Evolutionary conservation across 1,140 invertebrate species (phyloP).

Genomic region (Helicoverpa armigera): DNA sequence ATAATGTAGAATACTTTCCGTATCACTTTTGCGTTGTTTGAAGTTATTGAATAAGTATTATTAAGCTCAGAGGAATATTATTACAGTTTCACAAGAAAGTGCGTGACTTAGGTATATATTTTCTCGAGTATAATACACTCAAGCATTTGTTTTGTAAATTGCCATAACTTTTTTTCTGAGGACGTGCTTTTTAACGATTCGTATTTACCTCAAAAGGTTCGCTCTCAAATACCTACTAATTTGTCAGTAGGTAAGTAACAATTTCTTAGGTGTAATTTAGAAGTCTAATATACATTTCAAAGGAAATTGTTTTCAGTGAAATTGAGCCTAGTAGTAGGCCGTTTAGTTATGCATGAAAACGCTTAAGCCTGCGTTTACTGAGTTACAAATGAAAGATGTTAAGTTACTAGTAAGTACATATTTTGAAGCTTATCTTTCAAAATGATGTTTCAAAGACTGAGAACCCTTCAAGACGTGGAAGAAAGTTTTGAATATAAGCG

Average conservation of each 20-base stretch:
- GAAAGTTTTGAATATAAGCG: too few relatives aligned
- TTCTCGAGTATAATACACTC: neutral
- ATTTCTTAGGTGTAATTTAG: neutral
- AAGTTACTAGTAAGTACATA: too few relatives aligned
- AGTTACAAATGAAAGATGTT: too few relatives aligned
- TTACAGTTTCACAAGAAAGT: conserved; percentile 5
- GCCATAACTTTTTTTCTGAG: too few relatives aligned
- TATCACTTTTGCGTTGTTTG: conserved; percentile 31
- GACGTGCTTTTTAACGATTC: too few relatives aligned
- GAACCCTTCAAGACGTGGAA: too few relatives aligned
- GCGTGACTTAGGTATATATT: neutral
- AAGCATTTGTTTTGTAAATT: too few relatives aligned
- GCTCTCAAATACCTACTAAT: too few relatives aligned
- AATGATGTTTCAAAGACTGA: too few relatives aligned
- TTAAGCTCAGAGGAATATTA: conserved; percentile 20
- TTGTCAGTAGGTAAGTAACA: too few relatives aligned
- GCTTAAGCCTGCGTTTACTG: neutral
- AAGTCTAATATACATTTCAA: neutral
- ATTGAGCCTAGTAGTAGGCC: neutral
- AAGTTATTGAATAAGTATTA: conserved; percentile 25
- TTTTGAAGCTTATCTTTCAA: too few relatives aligned
- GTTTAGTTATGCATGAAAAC: neutral
- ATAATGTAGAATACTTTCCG: neutral
- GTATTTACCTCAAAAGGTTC: too few relatives aligned
- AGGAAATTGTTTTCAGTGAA: neutral